Evolutionary conservation across 2,113 vertebrate genomes (phyloP), one percentile per base, ranked within the genome.

Genomic region (Lepus timidus): DNA sequence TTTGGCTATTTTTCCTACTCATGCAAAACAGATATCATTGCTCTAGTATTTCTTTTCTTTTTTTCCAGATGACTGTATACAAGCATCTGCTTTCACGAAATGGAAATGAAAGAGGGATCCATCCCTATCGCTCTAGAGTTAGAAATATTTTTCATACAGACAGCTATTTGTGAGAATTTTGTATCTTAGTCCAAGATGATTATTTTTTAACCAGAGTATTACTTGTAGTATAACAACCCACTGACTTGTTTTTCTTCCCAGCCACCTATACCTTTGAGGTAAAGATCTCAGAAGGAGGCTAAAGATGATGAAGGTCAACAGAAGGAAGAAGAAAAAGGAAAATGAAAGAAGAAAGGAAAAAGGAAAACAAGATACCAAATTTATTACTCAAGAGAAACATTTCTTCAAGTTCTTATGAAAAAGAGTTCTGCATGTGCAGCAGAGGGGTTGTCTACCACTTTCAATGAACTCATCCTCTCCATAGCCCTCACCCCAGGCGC

Each of bases 161-260:
- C 9, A 52, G 20, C 16, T 33, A 67, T 44, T 92, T 95, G 79
- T 67, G 17, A 93, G 33, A 90, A 75, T 36, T 82, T 80, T 51
- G 1, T 49, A 62, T 87, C 49, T 95, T 71, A 85, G n/a, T 78
- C 81, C 81, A 93, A 79, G 85, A 13, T 92, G 33, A 29, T 85
- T 79, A 17, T 58, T 94, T 84, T 73, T 82, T 85, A 80, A 82
- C 29, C 84, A 78, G 5, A 78, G 19, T 4, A 73, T 82, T 92
- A 52, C 71, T 89, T 49, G 27, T n/a, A 33, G n/a, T 23, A 36
- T 10, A 58, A 11, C 8, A 92, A 44, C 13, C 49, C 49, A 74
- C 8, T 73, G 90, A 70, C 75, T 87, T 62, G 12, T 36, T 95
- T 88, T 89, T 80, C 51, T 64, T 71, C 44, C 73, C 49, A 83